These are phyloP conservation scores for Squalus acanthias DNA, from an alignment of 2,797 vertebrate species.

Conservation along the genomic window DNA sequence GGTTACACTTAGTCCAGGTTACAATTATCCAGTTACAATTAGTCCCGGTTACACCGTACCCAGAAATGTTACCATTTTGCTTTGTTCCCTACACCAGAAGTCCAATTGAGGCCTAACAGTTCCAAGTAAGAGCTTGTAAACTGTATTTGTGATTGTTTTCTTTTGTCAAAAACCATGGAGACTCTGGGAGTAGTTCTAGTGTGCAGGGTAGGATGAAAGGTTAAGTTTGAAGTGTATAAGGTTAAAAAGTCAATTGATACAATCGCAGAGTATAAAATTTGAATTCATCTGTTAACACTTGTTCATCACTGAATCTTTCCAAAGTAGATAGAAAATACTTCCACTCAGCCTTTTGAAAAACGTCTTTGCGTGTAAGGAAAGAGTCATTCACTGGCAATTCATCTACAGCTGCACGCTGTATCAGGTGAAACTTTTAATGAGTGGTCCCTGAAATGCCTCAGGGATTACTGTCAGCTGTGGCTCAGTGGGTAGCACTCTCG, in stretches of 20 bases:
- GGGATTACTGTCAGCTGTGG: not conserved
- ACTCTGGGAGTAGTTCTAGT: not conserved
- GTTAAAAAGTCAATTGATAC: not conserved
- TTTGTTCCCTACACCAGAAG: not conserved
- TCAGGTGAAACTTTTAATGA: not conserved
- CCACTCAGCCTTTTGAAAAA: too few species aligned
- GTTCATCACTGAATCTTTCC: too few species aligned
- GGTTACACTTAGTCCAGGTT: not conserved
- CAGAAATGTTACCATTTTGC: not conserved
- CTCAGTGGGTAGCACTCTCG: too few species aligned
- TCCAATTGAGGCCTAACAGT: not conserved
- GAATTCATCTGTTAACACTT: not conserved
- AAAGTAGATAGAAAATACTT: too few species aligned
- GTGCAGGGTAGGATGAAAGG: not conserved
- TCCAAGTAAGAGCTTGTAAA: not conserved
- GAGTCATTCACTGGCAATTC: not conserved
- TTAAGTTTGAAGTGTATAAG: too few species aligned
- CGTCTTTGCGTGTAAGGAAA: too few species aligned
- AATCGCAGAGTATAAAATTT: not conserved
- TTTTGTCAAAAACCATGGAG: not conserved
- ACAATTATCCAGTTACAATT: not conserved
- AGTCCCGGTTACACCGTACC: not conserved
- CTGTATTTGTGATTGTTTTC: not conserved
- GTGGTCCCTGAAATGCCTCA: not conserved
- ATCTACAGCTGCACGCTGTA: not conserved